These are phyloP conservation scores for Caenorhabditis latens DNA, from an alignment of 1,140 invertebrate genomes.

Conservation along the genomic window DNA sequence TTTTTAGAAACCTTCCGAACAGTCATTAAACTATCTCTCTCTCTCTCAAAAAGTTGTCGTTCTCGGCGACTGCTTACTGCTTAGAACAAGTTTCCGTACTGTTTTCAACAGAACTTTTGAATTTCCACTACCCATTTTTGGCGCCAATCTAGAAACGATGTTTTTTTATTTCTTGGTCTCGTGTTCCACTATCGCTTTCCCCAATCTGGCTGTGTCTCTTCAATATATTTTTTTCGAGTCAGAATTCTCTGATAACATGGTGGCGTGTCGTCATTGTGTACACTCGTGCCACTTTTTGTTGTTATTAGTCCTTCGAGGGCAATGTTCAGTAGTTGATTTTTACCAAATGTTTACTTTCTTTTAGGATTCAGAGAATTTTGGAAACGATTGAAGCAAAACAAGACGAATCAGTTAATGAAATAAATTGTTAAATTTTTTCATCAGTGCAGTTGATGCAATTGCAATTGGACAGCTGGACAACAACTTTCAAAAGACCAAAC, in stretches of 20 bases:
- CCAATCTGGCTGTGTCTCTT: not conserved
- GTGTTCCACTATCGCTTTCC: not conserved
- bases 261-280: not conserved
- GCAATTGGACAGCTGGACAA: too few species aligned
- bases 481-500: not conserved
- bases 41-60: too few species aligned
- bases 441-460: too few species aligned
- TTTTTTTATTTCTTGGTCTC: not conserved
- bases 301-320: not conserved
- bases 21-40: too few species aligned
- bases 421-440: too few species aligned
- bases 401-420: too few species aligned
- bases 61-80: not conserved
- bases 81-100: slow-evolving; percentile 12
- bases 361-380: too few species aligned
- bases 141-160: not conserved
- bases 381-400: too few species aligned
- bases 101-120: not conserved
- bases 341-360: too few species aligned
- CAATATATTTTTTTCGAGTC: not conserved
- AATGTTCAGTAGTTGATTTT: not conserved
- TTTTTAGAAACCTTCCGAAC: too few species aligned
- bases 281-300: slow-evolving; percentile 20
- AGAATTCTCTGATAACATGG: not conserved
- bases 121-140: not conserved